Evolutionary conservation across 2,113 vertebrate genomes (phyloP).

Genomic region (Nothocercus nigrocapillus): DNA sequence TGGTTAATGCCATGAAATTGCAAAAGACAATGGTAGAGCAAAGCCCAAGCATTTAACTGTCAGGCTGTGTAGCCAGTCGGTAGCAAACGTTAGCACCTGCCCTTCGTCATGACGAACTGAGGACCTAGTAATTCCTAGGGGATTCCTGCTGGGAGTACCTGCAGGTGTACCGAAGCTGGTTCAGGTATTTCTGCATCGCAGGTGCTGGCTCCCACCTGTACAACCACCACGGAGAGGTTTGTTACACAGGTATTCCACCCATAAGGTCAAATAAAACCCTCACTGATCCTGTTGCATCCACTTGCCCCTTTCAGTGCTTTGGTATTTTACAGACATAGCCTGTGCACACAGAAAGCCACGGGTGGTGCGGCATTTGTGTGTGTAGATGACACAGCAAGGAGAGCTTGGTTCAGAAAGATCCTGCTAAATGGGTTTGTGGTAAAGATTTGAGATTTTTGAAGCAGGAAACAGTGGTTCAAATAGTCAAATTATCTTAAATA

Average conservation of each 20-base stretch:
- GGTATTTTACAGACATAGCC: not conserved
- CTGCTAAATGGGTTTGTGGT: not conserved
- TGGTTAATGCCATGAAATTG: not conserved
- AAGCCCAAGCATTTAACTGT: not conserved
- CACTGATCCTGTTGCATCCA: accelerated
- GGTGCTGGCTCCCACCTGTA: accelerated
- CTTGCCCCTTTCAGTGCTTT: not conserved
- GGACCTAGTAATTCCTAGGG: not conserved
- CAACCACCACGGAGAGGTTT: not conserved
- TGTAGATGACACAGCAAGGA: not conserved
- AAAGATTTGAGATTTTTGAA: not conserved
- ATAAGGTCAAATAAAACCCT: not conserved
- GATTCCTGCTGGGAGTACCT: not conserved
- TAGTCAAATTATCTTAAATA: not conserved
- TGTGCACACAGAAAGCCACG: not conserved
- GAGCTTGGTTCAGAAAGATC: too few relatives aligned
- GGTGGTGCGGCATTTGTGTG: not conserved
- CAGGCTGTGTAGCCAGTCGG: not conserved
- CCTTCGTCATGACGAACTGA: not conserved
- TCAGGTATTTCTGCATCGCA: not conserved
- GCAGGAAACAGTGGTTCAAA: not conserved
- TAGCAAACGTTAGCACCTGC: not conserved
- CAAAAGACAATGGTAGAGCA: accelerated
- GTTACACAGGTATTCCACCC: not conserved
- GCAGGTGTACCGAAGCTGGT: not conserved